These are phyloP conservation scores for Pangasianodon hypophthalmus DNA, from an alignment of 2,113 vertebrate genomes.

Conservation along the genomic window DNA sequence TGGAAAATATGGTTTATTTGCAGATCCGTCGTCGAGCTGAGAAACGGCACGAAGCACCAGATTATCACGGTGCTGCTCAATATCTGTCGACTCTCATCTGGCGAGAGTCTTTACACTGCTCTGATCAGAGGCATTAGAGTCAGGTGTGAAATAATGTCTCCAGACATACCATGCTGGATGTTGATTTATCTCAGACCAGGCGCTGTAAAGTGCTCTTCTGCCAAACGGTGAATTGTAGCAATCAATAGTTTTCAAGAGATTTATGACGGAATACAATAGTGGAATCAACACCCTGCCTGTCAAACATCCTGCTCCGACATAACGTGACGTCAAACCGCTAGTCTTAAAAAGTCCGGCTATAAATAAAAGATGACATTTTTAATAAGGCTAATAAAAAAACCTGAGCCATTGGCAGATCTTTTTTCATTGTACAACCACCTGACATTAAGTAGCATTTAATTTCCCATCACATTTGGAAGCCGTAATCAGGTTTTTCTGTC, in stretches of 20 bases:
- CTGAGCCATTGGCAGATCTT: neutral
- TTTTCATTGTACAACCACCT: neutral
- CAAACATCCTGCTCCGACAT: neutral
- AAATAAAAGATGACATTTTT: neutral
- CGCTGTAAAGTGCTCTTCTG: neutral
- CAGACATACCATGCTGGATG: conserved; percentile 10
- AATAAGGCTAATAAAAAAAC: conserved; percentile 1
- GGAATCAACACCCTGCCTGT: conserved; percentile 24
- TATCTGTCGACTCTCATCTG: conserved; percentile 23
- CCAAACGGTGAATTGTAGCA: neutral
- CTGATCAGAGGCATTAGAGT: conserved; percentile 6
- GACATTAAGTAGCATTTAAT: conserved; percentile 1
- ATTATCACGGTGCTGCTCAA: neutral
- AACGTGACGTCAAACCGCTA: neutral
- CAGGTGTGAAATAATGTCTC: conserved; percentile 24
- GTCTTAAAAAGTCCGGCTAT: neutral
- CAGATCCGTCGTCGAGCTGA: neutral
- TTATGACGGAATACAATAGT: conserved; percentile 2
- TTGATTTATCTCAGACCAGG: conserved; percentile 15
- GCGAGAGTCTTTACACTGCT: neutral
- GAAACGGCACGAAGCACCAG: neutral
- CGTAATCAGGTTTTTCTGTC: neutral
- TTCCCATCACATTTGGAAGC: neutral
- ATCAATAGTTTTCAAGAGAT: conserved; percentile 13
- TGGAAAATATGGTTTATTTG: neutral